These are phyloP conservation scores for Dione juno DNA, from an alignment of 2,888 invertebrate genomes.

Conservation along the genomic window DNA sequence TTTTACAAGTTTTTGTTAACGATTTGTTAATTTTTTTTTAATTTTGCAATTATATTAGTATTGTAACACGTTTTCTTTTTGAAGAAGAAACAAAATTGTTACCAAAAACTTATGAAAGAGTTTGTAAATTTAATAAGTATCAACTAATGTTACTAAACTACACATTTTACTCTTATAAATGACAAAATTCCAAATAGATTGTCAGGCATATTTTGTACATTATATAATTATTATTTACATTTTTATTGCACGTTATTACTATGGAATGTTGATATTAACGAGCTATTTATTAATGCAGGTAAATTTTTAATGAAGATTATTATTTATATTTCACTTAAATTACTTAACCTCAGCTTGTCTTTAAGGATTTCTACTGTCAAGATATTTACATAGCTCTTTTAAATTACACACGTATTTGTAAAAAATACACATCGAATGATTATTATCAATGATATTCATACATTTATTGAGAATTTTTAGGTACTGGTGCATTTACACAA, in stretches of 20 bases:
- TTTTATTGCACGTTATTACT: conserved; percentile 73
- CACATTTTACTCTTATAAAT: conserved; percentile 27
- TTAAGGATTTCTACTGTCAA: conserved; percentile 28
- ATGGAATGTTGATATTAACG: conserved; percentile 70
- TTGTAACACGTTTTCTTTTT: too few relatives aligned
- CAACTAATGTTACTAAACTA: conserved; percentile 14
- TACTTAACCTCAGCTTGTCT: background rate
- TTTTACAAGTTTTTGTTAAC: conserved; percentile 29
- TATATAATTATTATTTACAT: conserved; percentile 54
- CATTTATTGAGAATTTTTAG: conserved; percentile 54
- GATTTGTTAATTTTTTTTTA: background rate
- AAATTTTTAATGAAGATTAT: conserved; percentile 22
- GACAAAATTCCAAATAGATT: conserved; percentile 28
- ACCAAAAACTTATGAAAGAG: conserved; percentile 15
- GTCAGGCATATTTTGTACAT: conserved; percentile 56
- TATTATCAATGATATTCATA: conserved; percentile 25
- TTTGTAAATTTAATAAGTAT: too few relatives aligned
- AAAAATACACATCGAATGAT: conserved; percentile 35
- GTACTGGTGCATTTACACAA: conserved; percentile 57
- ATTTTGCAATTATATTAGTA: too few relatives aligned
- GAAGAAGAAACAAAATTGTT: background rate
- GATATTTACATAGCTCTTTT: conserved; percentile 41
- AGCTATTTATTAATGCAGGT: conserved; percentile 29
- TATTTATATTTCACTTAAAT: conserved; percentile 15
- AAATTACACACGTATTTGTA: conserved; percentile 28